Conservation (phyloP, 2,113 vertebrate species). For the Gambusia holbrooki region DNA sequence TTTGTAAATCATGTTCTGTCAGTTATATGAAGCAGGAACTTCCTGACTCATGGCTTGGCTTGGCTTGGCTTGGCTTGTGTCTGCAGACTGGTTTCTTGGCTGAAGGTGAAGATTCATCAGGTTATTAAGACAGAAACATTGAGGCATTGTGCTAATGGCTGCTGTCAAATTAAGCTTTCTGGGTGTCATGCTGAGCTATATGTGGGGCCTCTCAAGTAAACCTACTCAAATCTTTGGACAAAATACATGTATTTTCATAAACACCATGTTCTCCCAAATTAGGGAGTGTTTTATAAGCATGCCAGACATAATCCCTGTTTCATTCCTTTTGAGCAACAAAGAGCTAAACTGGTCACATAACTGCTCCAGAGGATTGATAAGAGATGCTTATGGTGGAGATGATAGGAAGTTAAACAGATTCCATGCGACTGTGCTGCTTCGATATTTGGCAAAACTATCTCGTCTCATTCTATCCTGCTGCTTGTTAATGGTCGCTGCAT, state of each 20-base stretch:
- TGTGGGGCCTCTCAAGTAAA: not conserved
- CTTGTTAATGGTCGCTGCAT: constrained; percentile 52
- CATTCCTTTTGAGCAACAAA: constrained; percentile 45
- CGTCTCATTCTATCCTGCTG: constrained; percentile 21
- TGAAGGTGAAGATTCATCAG: constrained; percentile 4
- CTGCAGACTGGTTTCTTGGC: constrained; percentile 3
- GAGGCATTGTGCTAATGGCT: not conserved
- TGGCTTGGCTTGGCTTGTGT: too few species aligned
- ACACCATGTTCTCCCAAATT: not conserved
- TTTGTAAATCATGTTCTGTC: not conserved
- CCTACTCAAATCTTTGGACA: not conserved
- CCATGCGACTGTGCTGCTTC: constrained; percentile 30
- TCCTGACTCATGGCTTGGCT: not conserved
- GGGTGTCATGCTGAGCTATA: not conserved
- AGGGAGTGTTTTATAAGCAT: constrained; percentile 40
- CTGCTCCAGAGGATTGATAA: constrained; percentile 51
- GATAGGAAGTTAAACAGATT: constrained; percentile 40
- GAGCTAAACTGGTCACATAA: constrained; percentile 35
- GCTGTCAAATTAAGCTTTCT: constrained; percentile 9
- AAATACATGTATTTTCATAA: not conserved
- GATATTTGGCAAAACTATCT: constrained; percentile 37
- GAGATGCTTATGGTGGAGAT: constrained; percentile 46
- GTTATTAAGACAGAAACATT: not conserved
- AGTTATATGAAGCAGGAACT: not conserved
- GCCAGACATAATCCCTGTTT: constrained; percentile 23